These are phyloP conservation scores for Heterodera filipjevi DNA, from an alignment of 2,888 invertebrate species.

Conservation along the genomic window DNA sequence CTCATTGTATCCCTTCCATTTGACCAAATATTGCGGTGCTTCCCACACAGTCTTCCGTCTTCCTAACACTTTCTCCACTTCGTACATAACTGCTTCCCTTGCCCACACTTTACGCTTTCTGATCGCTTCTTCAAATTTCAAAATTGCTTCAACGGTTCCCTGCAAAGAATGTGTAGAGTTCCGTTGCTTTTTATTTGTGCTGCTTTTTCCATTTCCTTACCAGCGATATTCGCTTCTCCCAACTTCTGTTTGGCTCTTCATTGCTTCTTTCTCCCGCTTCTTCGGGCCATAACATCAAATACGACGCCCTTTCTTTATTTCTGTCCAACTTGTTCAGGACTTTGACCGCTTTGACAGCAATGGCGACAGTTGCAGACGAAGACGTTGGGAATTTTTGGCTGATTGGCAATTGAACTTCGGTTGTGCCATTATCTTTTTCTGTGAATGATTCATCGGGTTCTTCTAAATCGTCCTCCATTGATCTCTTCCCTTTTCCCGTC, in stretches of 20 bases:
- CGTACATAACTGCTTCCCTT: neutral
- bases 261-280: constrained; percentile 1
- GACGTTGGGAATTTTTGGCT: neutral
- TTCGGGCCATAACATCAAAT: constrained; percentile 20
- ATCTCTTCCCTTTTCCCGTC: neutral
- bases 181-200: too few relatives aligned
- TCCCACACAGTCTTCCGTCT: neutral
- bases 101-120: neutral
- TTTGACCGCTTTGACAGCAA: neutral
- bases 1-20: neutral
- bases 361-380: neutral
- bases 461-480: neutral
- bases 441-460: neutral
- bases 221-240: constrained; percentile 20
- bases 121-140: neutral
- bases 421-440: neutral
- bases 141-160: neutral
- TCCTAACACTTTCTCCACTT: neutral
- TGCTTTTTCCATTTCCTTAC: neutral
- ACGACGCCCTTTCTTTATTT: constrained; percentile 15
- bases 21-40: constrained; percentile 3
- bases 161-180: too few relatives aligned
- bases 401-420: neutral
- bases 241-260: neutral
- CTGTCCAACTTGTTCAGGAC: constrained; percentile 23